These are phyloP conservation scores for Spilarctia lutea DNA, from an alignment of 2,888 invertebrate species.

Conservation along the genomic window DNA sequence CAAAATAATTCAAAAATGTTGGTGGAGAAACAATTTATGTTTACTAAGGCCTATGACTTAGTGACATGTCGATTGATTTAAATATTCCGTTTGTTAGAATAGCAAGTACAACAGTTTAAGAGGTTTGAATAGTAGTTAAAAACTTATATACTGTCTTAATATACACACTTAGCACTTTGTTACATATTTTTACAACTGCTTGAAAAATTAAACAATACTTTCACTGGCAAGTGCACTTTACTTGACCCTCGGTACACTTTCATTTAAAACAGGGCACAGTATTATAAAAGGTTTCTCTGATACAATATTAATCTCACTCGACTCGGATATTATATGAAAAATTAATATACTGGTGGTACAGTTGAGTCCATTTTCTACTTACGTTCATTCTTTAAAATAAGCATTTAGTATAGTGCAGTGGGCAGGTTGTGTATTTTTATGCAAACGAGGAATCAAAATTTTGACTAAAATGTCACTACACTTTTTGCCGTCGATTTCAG, in stretches of 20 bases:
- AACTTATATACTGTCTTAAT: too few relatives aligned
- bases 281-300: slow-evolving; percentile 75
- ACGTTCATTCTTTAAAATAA: background rate
- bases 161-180: too few relatives aligned
- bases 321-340: slow-evolving; percentile 66
- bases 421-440: background rate
- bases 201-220: background rate
- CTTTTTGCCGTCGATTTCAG: too few relatives aligned
- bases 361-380: slow-evolving; percentile 17
- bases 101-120: too few relatives aligned
- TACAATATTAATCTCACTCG: slow-evolving; percentile 74
- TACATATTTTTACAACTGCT: too few relatives aligned
- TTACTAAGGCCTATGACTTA: too few relatives aligned
- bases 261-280: slow-evolving; percentile 55
- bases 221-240: background rate
- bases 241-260: background rate
- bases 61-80: too few relatives aligned
- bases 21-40: too few relatives aligned
- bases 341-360: slow-evolving; percentile 69
- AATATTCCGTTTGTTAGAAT: too few relatives aligned
- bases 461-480: background rate
- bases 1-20: too few relatives aligned
- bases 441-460: background rate
- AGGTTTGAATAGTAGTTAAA: too few relatives aligned
- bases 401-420: background rate